A percentile compares a stretch with the other conserved stretches of the same genome.
phyloP scores from a whole-genome alignment of 2,113 vertebrate genomes.

The Arvicanthis niloticus region DNA sequence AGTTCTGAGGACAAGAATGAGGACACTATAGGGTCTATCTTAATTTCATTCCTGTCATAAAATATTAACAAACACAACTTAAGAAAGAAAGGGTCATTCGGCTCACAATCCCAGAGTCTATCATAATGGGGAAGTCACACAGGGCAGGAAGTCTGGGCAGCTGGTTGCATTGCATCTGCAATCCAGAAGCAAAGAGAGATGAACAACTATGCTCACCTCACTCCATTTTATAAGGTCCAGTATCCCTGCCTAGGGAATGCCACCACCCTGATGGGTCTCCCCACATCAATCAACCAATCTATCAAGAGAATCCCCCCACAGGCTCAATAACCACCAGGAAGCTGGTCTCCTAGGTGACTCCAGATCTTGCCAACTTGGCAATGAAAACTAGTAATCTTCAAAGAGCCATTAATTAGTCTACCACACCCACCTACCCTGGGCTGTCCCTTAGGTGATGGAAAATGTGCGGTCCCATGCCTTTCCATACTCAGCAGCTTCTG shows the following conservation, averaged over 20 bases:
- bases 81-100: not conserved
- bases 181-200: not conserved
- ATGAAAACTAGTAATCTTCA: not conserved
- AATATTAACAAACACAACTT: not conserved
- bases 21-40: not conserved
- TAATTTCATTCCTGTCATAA: not conserved
- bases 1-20: not conserved
- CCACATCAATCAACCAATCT: not conserved
- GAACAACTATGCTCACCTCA: not conserved
- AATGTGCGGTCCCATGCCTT: not conserved
- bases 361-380: not conserved
- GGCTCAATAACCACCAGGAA: not conserved
- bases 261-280: not conserved
- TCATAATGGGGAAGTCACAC: not conserved
- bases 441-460: not conserved
- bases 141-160: not conserved
- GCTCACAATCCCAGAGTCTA: not conserved
- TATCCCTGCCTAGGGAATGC: not conserved
- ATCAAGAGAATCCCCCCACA: not conserved
- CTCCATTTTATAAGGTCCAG: not conserved
- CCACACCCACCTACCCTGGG: not conserved
- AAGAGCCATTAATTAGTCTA: not conserved
- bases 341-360: not conserved
- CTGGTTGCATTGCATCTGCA: not conserved
- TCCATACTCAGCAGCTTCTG: not conserved